Evolutionary conservation across 37 sponge, comb jelly and placozoan genomes (phyloP).

Genomic region (Cliona cf. orientalis): DNA sequence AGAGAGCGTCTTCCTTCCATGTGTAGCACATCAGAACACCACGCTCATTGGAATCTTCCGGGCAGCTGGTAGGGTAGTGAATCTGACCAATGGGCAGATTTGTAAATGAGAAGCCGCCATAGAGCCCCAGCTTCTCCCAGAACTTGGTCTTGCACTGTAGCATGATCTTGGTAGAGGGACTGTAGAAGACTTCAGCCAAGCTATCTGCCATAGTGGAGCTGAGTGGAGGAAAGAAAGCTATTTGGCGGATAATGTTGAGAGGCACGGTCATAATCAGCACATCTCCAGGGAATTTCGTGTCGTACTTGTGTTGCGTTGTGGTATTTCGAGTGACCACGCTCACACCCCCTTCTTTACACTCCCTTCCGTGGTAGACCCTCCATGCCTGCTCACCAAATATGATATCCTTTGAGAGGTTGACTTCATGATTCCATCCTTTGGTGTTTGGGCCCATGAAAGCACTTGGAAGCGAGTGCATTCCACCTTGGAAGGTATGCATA

Average conservation of each 20-base stretch:
- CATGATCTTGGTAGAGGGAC: conserved; percentile 64
- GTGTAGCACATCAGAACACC: conserved; percentile 62
- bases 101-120: conserved; percentile 59
- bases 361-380: not conserved
- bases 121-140: conserved; percentile 48
- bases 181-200: conserved; percentile 36
- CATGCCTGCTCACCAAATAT: conserved; percentile 6
- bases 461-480: conserved; percentile 41
- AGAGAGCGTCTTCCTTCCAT: conserved; percentile 69
- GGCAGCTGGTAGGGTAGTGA: conserved; percentile 44
- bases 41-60: not conserved
- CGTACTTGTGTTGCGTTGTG: not conserved
- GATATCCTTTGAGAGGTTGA: conserved; percentile 11
- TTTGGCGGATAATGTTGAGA: conserved; percentile 43
- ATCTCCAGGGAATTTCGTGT: conserved; percentile 11
- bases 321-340: not conserved
- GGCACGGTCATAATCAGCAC: conserved; percentile 61
- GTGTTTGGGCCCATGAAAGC: conserved; percentile 8
- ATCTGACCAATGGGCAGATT: conserved; percentile 60
- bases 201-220: conserved; percentile 5
- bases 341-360: not conserved
- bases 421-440: not conserved
- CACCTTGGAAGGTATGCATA: conserved; percentile 62
- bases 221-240: conserved; percentile 11
- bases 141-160: conserved; percentile 46